phyloP scores from a whole-genome alignment of 2,113 vertebrate species.

The Echinops telfairi region DNA sequence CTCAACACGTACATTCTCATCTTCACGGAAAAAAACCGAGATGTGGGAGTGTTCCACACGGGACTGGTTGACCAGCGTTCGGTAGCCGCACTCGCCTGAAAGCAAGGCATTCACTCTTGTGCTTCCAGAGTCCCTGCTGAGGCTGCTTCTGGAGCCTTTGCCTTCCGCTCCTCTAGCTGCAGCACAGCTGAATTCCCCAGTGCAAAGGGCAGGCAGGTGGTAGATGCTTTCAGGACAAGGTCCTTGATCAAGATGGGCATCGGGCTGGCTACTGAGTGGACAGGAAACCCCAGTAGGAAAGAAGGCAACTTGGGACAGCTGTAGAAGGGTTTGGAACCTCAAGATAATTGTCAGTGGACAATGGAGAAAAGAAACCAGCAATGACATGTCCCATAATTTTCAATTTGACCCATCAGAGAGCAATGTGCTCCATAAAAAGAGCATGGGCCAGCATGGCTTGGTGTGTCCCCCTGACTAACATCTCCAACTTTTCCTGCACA shows the following conservation, averaged over 20 bases:
- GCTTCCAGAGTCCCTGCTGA: background rate
- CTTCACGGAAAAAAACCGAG: constrained; percentile 14
- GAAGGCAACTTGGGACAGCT: background rate
- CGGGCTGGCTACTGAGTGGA: background rate
- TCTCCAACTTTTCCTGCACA: background rate
- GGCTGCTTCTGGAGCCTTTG: background rate
- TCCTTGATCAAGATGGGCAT: background rate
- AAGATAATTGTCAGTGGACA: background rate
- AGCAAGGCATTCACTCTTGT: background rate
- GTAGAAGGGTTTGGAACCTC: background rate
- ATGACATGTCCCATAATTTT: background rate
- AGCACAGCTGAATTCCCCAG: background rate
- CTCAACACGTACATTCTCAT: background rate
- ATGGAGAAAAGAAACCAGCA: background rate
- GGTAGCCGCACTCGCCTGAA: background rate
- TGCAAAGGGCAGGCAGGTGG: background rate
- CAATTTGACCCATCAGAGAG: background rate
- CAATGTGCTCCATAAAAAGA: background rate
- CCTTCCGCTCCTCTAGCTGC: background rate
- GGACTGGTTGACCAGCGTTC: background rate
- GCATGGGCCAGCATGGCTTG: background rate
- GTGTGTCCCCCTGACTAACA: no score
- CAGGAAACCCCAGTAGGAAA: background rate
- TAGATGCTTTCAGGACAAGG: background rate
- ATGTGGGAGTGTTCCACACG: background rate